These are phyloP conservation scores for Lycodopsis pacificus DNA, from an alignment of 2,797 vertebrate species.

Conservation along the genomic window DNA sequence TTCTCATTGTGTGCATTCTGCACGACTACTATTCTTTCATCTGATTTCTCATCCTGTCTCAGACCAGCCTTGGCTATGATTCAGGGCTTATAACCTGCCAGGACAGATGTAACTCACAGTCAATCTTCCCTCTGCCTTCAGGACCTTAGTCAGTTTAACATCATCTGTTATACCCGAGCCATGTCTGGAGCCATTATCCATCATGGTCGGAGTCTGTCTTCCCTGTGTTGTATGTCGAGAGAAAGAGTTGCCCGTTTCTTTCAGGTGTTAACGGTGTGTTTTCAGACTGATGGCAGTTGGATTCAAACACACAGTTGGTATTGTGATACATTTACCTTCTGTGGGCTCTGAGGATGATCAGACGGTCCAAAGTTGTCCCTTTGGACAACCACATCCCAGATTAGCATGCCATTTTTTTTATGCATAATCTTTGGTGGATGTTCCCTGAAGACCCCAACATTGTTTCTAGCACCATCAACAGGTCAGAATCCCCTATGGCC, in stretches of 20 bases:
- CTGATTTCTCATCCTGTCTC: slow-evolving; percentile 18
- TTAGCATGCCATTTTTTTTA: background rate
- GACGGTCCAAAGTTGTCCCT: background rate
- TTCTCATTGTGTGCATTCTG: slow-evolving; percentile 19
- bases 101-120: slow-evolving; percentile 18
- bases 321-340: background rate
- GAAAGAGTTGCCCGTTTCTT: background rate
- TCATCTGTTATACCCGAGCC: slow-evolving; percentile 4
- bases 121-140: slow-evolving; percentile 1
- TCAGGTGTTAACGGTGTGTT: background rate
- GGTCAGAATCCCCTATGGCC: background rate
- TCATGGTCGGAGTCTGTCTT: slow-evolving; percentile 19
- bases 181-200: slow-evolving; percentile 15
- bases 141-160: slow-evolving; percentile 5
- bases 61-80: slow-evolving; percentile 6
- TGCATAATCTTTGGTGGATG: background rate
- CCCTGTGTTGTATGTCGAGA: background rate
- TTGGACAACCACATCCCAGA: background rate
- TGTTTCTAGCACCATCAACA: background rate
- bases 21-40: no score
- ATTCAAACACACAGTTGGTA: background rate
- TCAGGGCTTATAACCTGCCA: slow-evolving; percentile 6
- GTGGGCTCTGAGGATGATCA: background rate
- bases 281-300: background rate
- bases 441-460: background rate